Base-by-base conservation (phyloP, 1,140 invertebrate species). In the Penaeus japonicus region DNA sequence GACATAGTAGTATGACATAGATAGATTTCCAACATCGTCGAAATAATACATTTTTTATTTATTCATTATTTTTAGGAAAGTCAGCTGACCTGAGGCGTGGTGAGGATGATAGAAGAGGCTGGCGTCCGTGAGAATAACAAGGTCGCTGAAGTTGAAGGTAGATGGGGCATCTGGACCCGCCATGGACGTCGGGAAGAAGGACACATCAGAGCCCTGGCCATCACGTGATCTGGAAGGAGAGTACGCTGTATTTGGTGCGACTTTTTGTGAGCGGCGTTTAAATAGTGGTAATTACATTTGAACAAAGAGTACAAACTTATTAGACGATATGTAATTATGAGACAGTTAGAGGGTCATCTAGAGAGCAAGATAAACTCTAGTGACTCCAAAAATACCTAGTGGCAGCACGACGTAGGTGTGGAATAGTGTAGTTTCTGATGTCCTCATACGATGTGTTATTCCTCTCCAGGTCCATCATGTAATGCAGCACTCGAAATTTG, bases 91-190 rank as follows among this genome's bases (percentile, higher is more conserved):
- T 89, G 85, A 77, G n/a, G 89, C 78, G 24, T 89, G 87, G 73
- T 90, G 88, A 18, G 90, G 90, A 10, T 89, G 89, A 62, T 90
- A 89, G 82, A 84, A 90, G 17, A 91, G 83, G 32, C 84, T 85
- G 5, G 90, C 90, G 57, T 94, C 92, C 0, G 93, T 93, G 86
- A 94, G 93, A 1, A 94, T 89, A 32, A 93, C 54, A 0, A 94
- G 90, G 62, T 92, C 92, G n/a, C 92, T 91, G 35, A 92, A 91
- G 20, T 90, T 85, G 87, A 94, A 93, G 1, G 93, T 93, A n/a
- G 91, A 90, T 39, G 91, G 91, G 0, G 93, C 89, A 89, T 93
- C 93, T 7, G 91, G 53, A 10, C 93, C 93, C 55, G 92, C 91
- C 87, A 92, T 92, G 86, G 91, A 90, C 0, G 92, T 92, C 24